Evolutionary conservation across 2,888 invertebrate species (phyloP).

Genomic region (Phaonia tiefii): DNA sequence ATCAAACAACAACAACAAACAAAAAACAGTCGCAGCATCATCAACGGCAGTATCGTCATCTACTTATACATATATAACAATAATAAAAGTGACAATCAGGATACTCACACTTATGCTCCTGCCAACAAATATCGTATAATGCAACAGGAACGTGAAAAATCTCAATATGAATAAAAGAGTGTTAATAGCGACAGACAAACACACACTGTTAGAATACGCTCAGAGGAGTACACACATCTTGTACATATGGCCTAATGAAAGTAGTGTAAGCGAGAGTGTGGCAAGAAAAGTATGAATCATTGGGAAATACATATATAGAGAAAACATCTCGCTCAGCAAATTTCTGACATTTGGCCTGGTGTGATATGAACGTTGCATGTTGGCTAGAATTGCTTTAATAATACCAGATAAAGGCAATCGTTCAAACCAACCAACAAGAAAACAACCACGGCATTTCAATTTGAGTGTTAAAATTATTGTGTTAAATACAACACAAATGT

Average conservation of each 20-base stretch:
- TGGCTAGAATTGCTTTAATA: too few species aligned
- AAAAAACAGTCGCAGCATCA: constrained; percentile 7
- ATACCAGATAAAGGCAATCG: too few species aligned
- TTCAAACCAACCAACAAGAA: too few species aligned
- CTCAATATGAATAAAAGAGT: constrained; percentile 20
- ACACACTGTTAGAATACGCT: not conserved
- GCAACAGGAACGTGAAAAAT: constrained; percentile 4
- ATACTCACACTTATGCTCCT: not conserved
- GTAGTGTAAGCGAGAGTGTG: not conserved
- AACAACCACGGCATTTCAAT: too few species aligned
- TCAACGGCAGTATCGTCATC: not conserved
- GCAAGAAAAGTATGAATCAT: too few species aligned
- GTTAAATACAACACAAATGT: too few species aligned
- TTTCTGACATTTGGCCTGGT: too few species aligned
- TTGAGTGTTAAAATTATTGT: too few species aligned
- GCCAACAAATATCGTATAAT: constrained; percentile 4
- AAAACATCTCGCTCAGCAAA: too few species aligned
- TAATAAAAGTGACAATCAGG: constrained; percentile 7
- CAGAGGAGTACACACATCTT: constrained; percentile 4
- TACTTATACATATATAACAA: too few species aligned
- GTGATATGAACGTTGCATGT: too few species aligned
- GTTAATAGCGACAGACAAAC: constrained; percentile 30
- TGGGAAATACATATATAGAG: too few species aligned
- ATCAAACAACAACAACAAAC: constrained; percentile 45
- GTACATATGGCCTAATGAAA: not conserved